A percentile compares a stretch with the other conserved stretches of the same genome.
phyloP scores from a whole-genome alignment of 2,797 vertebrate species.

The Pempheris klunzingeri region DNA sequence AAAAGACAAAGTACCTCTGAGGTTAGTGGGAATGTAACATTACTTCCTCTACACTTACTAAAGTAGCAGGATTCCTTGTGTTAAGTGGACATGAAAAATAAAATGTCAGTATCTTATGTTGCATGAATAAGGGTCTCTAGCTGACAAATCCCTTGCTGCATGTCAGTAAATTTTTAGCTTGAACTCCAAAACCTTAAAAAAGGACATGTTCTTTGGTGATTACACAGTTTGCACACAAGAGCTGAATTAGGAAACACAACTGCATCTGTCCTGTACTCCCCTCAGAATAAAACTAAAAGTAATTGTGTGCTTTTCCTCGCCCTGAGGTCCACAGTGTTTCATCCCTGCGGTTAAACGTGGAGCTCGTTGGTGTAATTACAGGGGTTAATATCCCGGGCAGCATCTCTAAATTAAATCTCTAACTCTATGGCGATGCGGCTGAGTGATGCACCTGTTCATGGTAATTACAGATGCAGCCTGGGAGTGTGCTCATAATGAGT shows the following conservation, averaged over 20 bases:
- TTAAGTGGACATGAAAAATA: neutral
- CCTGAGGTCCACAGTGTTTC: conserved; percentile 65
- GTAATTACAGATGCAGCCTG: conserved; percentile 79
- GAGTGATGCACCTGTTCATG: conserved; percentile 83
- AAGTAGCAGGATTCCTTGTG: neutral
- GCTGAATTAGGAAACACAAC: conserved; percentile 43
- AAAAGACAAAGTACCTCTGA: too few species aligned
- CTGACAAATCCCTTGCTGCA: neutral
- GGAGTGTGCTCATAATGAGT: conserved; percentile 76
- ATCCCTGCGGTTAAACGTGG: conserved; percentile 58
- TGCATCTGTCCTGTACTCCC: conserved; percentile 51
- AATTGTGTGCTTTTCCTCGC: conserved; percentile 69
- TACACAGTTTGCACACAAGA: conserved; percentile 23
- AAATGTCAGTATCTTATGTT: neutral
- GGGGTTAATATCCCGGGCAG: conserved; percentile 84
- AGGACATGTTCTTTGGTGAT: conserved; percentile 5
- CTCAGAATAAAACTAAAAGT: conserved; percentile 62
- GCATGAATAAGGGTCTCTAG: neutral
- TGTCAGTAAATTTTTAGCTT: neutral
- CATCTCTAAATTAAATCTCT: conserved; percentile 85
- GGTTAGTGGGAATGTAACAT: too few species aligned
- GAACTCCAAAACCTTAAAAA: conserved; percentile 10
- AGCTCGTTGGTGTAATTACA: conserved; percentile 80
- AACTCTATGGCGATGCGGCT: conserved; percentile 73
- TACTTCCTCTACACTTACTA: neutral